These are phyloP conservation scores for Capitulum mitella DNA, from an alignment of 2,888 invertebrate species.

Conservation along the genomic window DNA sequence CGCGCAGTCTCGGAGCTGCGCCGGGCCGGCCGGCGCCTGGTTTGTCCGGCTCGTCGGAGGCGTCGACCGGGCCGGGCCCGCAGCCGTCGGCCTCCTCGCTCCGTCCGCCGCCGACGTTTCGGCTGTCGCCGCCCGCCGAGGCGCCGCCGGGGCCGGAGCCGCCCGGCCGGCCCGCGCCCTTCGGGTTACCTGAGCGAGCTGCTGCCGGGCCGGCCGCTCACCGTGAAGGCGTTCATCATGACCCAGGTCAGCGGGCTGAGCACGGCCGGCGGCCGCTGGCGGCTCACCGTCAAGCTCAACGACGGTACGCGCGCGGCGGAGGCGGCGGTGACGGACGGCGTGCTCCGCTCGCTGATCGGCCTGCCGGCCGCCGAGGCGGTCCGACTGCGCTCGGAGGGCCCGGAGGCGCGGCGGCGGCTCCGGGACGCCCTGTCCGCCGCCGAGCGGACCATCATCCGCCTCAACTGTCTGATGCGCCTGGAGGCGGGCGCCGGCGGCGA, in stretches of 20 bases:
- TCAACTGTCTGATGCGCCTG: not conserved
- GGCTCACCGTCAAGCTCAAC: constrained; percentile 44
- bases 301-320: constrained; percentile 45
- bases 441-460: not conserved
- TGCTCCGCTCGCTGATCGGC: constrained; percentile 29
- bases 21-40: too few relatives aligned
- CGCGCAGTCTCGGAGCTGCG: too few relatives aligned
- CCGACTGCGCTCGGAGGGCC: not conserved
- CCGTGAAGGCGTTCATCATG: constrained; percentile 45
- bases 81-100: not conserved
- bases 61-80: not conserved
- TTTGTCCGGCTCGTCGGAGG: not conserved
- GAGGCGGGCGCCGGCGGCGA: not conserved
- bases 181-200: not conserved
- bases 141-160: not conserved
- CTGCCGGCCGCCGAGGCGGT: constrained; percentile 28
- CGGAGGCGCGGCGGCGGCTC: not conserved
- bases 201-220: not conserved
- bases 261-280: constrained; percentile 42
- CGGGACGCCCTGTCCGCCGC: not conserved
- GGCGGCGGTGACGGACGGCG: constrained; percentile 41
- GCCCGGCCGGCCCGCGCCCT: not conserved
- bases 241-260: constrained; percentile 43
- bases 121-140: not conserved
- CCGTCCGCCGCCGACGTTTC: not conserved